Evolutionary conservation across 2,888 invertebrate species (phyloP).

Genomic region (Hypena proboscidalis): DNA sequence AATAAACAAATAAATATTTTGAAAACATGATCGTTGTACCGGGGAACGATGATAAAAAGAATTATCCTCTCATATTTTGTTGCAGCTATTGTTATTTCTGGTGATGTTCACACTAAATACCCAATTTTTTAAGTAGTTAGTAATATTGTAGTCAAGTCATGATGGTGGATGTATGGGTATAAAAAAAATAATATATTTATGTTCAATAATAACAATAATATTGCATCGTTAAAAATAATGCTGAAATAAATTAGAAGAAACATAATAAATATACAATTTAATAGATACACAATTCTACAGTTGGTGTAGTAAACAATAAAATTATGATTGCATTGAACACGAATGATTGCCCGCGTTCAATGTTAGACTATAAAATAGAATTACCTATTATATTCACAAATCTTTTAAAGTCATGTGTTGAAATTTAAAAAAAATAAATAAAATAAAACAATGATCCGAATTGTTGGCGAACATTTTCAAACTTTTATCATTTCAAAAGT

Average conservation of each 20-base stretch:
- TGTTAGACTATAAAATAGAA: slow-evolving; percentile 11
- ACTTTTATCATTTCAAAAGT: too few species aligned
- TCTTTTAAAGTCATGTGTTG: neutral
- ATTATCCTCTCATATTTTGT: slow-evolving; percentile 46
- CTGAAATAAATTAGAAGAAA: slow-evolving; percentile 34
- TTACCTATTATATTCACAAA: slow-evolving; percentile 5
- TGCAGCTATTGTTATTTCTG: slow-evolving; percentile 25
- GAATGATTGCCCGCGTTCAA: slow-evolving; percentile 18
- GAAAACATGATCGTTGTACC: slow-evolving; percentile 54
- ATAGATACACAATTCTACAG: too few species aligned
- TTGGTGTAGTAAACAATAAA: slow-evolving; percentile 44
- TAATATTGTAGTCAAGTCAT: too few species aligned
- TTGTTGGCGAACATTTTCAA: too few species aligned
- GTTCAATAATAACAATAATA: too few species aligned
- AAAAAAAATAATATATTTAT: too few species aligned
- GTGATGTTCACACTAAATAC: slow-evolving; percentile 1
- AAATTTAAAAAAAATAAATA: neutral
- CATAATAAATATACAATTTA: slow-evolving; percentile 31
- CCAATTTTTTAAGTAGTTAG: neutral
- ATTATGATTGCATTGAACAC: slow-evolving; percentile 40
- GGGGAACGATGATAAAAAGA: slow-evolving; percentile 47
- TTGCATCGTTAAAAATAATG: slow-evolving; percentile 1
- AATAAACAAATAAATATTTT: slow-evolving; percentile 80
- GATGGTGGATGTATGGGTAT: too few species aligned
- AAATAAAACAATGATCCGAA: too few species aligned